Conservation (phyloP, 2,888 invertebrate species). For the Eudemis profundana region DNA sequence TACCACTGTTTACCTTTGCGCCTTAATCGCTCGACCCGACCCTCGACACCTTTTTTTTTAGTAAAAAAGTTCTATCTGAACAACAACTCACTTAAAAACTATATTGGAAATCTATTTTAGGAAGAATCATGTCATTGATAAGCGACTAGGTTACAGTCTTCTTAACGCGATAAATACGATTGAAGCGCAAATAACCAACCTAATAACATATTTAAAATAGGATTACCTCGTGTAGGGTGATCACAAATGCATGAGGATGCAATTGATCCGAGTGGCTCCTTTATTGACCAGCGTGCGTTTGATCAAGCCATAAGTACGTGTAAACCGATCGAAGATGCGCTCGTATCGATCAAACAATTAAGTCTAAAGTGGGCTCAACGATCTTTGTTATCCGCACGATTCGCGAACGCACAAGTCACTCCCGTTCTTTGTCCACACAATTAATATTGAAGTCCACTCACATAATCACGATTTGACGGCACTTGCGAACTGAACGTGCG, state of each 20-base stretch:
- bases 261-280: slow-evolving; percentile 15
- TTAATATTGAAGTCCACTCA: slow-evolving; percentile 50
- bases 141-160: slow-evolving; percentile 29
- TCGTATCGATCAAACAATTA: slow-evolving; percentile 71
- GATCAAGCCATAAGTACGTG: slow-evolving; percentile 32
- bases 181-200: slow-evolving; percentile 1
- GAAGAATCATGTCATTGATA: slow-evolving; percentile 26
- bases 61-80: slow-evolving; percentile 28
- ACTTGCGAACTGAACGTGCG: slow-evolving; percentile 56
- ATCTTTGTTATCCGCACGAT: slow-evolving; percentile 66
- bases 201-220: slow-evolving; percentile 11
- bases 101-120: slow-evolving; percentile 28
- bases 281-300: slow-evolving; percentile 29
- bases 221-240: slow-evolving; percentile 24
- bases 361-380: slow-evolving; percentile 78
- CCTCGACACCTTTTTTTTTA: slow-evolving; percentile 45
- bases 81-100: slow-evolving; percentile 29
- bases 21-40: slow-evolving; percentile 37
- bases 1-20: slow-evolving; percentile 73
- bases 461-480: slow-evolving; percentile 61
- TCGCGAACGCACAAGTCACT: slow-evolving; percentile 58
- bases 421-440: slow-evolving; percentile 45
- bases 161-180: slow-evolving; percentile 14
- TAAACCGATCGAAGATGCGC: slow-evolving; percentile 53
- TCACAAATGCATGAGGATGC: slow-evolving; percentile 20